Base-by-base conservation (phyloP, 2,888 invertebrate genomes). In the Aleiodes testaceus region DNA sequence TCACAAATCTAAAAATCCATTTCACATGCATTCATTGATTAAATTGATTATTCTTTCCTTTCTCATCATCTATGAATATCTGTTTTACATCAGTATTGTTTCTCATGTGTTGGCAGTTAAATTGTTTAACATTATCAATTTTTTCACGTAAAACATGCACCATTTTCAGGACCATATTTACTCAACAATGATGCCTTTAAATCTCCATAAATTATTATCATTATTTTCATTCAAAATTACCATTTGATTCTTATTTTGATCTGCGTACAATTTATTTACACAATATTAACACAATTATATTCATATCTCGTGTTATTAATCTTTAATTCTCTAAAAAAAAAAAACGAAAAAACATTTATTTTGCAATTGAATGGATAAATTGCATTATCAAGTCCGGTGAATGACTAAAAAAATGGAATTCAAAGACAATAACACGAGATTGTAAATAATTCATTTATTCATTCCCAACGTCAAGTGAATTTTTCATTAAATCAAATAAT, bases 101-200 rank as follows among this genome's bases (percentile, higher is more conserved):
- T 66, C 16, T 16, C 61, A 30, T 66, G 11, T 50, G 72, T 66
- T 36, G 55, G 55, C 55, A 55, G 67, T 53, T 66, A 26, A 26
- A 61, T 52, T 65, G 68, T 50, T 52, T 63, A 59, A 64, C 63
- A 63, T 73, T 73, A 66, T 77, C 76, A 59, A 70, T 78, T 69
- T 78, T 75, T 26, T 36, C 36, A 9, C 9, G 36, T 36, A 36
- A 36, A 80, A 83, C 85, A 85, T 87, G 87, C 87, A 83, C 85
- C 86, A 77, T 81, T 79, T 82, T 81, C 83, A 80, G 83, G 84
- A 86, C 83, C 84, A 82, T 84, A n/a, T 36, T 66, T 53, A 42
- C 36, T 59, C 59, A 59, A 42, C 59, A 20, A 26, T 26, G 30
- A 55, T 59, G 16, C 18, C 59, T 42, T 53, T 59, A 59, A 30